Conservation (phyloP, 1,140 invertebrate genomes). For the Sogatella furcifera region DNA sequence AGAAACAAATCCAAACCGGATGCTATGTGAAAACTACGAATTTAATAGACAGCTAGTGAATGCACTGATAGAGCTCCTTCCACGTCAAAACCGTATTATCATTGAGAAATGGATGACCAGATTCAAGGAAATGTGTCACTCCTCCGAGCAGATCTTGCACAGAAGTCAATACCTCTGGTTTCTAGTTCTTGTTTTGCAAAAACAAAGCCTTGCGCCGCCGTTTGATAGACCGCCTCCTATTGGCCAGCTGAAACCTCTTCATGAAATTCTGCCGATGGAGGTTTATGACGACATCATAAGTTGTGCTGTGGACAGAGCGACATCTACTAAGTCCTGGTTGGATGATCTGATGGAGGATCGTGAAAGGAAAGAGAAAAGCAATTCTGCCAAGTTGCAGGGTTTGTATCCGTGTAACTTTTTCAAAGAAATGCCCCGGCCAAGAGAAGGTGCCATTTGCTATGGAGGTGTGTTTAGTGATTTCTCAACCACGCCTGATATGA, state of each 20-base stretch:
- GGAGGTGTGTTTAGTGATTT: neutral
- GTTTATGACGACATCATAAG: neutral
- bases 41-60: neutral
- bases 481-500: neutral
- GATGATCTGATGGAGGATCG: neutral
- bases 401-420: neutral
- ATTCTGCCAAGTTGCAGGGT: neutral
- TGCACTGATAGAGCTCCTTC: neutral
- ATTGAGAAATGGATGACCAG: conserved; percentile 20
- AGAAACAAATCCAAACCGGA: conserved; percentile 9
- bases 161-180: neutral
- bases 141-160: neutral
- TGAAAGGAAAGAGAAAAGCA: neutral
- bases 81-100: neutral
- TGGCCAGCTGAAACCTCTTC: neutral
- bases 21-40: neutral
- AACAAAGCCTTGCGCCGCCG: neutral
- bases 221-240: neutral
- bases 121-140: conserved; percentile 33
- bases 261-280: neutral
- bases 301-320: neutral
- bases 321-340: neutral
- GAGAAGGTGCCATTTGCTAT: neutral
- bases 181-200: neutral
- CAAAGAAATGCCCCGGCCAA: neutral